Conservation (phyloP, 2,888 invertebrate genomes). For the Volucella inanis region DNA sequence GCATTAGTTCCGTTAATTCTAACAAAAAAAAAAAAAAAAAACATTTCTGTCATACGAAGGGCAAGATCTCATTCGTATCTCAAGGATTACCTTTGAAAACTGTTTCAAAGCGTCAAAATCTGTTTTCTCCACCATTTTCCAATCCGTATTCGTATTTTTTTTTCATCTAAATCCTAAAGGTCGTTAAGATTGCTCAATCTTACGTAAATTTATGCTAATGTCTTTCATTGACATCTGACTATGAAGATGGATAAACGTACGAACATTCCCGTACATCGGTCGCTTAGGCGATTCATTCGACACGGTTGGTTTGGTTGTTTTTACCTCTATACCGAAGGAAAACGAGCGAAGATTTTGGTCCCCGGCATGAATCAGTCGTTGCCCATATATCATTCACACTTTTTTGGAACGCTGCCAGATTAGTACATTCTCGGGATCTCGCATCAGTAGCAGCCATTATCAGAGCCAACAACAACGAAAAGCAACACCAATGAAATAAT, state of each 20-base stretch:
- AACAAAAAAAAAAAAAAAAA: no score
- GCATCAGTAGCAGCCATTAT: slow-evolving; percentile 3
- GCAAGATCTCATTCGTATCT: slow-evolving; percentile 19
- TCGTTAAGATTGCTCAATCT: slow-evolving; percentile 69
- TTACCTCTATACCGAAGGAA: slow-evolving; percentile 11
- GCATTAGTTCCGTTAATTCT: slow-evolving; percentile 16
- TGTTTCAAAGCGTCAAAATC: not conserved
- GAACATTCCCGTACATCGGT: not conserved
- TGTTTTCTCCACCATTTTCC: slow-evolving; percentile 17
- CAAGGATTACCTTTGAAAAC: slow-evolving; percentile 30
- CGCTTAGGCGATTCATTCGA: not conserved
- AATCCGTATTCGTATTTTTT: slow-evolving; percentile 6
- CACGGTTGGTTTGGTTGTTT: no score
- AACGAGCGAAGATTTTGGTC: slow-evolving; percentile 32
- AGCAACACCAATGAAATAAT: slow-evolving; percentile 61
- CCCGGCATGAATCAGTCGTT: slow-evolving; percentile 73
- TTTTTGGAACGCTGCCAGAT: slow-evolving; percentile 71
- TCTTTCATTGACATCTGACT: slow-evolving; percentile 71
- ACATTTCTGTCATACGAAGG: not conserved
- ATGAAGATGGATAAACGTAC: slow-evolving; percentile 40
- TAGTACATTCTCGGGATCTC: slow-evolving; percentile 67
- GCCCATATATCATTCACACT: slow-evolving; percentile 73
- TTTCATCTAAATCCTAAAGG: slow-evolving; percentile 59
- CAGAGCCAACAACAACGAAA: slow-evolving; percentile 17
- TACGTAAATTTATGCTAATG: slow-evolving; percentile 73